These are phyloP conservation scores for Lithophane semibrunnea DNA, from an alignment of 2,888 invertebrate genomes.

Conservation along the genomic window DNA sequence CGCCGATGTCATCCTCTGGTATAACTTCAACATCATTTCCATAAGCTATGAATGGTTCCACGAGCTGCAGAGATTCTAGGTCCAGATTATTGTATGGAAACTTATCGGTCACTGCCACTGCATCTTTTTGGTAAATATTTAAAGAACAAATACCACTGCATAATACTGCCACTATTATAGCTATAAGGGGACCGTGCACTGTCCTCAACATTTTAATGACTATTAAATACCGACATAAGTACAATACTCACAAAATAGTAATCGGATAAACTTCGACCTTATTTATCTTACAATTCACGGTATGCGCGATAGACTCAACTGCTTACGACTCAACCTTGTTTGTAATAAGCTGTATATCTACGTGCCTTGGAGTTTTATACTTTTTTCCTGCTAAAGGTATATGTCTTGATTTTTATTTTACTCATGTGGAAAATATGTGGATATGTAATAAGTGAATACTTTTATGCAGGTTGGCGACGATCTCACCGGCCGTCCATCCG, in stretches of 20 bases:
- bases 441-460: slow-evolving; percentile 14
- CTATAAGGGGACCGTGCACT: slow-evolving; percentile 59
- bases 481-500: slow-evolving; percentile 95
- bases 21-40: slow-evolving; percentile 40
- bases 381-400: slow-evolving; percentile 49
- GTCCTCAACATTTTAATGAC: slow-evolving; percentile 72
- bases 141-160: slow-evolving; percentile 65
- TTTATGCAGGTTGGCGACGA: slow-evolving; percentile 92
- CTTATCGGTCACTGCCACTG: slow-evolving; percentile 22
- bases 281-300: slow-evolving; percentile 70
- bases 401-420: not conserved
- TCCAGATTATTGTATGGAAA: slow-evolving; percentile 24
- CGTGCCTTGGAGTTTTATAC: slow-evolving; percentile 40
- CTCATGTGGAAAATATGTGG: slow-evolving; percentile 12
- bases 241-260: slow-evolving; percentile 55
- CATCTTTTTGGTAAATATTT: slow-evolving; percentile 44
- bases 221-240: slow-evolving; percentile 56
- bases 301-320: slow-evolving; percentile 58
- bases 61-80: slow-evolving; percentile 20
- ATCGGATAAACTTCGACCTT: slow-evolving; percentile 75
- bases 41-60: slow-evolving; percentile 20
- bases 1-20: slow-evolving; percentile 31
- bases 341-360: slow-evolving; percentile 33
- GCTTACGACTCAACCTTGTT: slow-evolving; percentile 51
- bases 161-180: slow-evolving; percentile 63